A percentile compares a stretch with the other conserved stretches of the same genome.
phyloP scores from a whole-genome alignment of 2,113 vertebrate species.

The Tonatia bakeri region DNA sequence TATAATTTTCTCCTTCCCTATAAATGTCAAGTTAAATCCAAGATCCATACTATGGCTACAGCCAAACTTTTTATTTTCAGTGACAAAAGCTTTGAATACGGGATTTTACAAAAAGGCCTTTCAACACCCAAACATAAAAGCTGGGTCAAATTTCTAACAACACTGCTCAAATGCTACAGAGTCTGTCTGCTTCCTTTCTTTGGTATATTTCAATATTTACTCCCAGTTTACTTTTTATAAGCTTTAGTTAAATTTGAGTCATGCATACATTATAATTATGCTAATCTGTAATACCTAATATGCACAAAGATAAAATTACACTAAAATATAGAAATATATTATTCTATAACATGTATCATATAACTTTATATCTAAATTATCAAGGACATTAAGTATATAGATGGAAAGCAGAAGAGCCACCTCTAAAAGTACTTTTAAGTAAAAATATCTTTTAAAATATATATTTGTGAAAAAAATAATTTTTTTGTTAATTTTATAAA shows the following conservation, averaged over 20 bases:
- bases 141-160: conserved; percentile 51
- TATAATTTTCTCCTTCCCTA: conserved; percentile 20
- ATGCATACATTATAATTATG: not conserved
- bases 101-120: conserved; percentile 56
- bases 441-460: not conserved
- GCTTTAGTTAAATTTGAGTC: conserved; percentile 35
- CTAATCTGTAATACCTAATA: conserved; percentile 30
- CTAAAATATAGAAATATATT: conserved; percentile 2
- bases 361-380: conserved; percentile 11
- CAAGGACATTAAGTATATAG: not conserved
- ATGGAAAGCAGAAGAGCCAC: not conserved
- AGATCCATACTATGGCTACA: conserved; percentile 32
- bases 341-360: not conserved
- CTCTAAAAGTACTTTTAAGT: conserved; percentile 6
- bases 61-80: conserved; percentile 21
- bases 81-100: conserved; percentile 59
- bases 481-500: not conserved
- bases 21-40: conserved; percentile 60
- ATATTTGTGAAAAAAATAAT: not conserved
- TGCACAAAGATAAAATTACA: conserved; percentile 23
- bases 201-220: conserved; percentile 52
- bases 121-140: conserved; percentile 63
- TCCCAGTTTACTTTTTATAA: conserved; percentile 35
- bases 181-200: conserved; percentile 42
- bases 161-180: not conserved